Percentiles rank a stretch among this genome's conserved stretches.
Evolutionary conservation across 2,888 invertebrate species (phyloP).

Genomic region (Scaptomyza parva): DNA sequence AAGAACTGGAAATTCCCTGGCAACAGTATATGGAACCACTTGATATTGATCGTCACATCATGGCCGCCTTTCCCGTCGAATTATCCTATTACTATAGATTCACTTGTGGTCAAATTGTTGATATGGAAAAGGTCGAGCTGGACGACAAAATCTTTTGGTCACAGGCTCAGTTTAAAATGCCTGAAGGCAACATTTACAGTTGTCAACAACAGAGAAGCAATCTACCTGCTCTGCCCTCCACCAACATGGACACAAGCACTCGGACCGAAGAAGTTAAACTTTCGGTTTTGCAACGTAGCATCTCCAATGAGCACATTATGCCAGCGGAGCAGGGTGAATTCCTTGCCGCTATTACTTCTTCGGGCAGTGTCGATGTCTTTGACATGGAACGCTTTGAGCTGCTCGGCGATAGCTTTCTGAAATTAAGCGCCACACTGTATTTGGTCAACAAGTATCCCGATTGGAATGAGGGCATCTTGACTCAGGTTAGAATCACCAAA

Average conservation of each 20-base stretch:
- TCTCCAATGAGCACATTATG: conserved; percentile 38
- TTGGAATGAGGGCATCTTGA: conserved; percentile 91
- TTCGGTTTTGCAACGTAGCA: conserved; percentile 66
- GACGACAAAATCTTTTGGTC: conserved; percentile 60
- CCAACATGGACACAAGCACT: conserved; percentile 14
- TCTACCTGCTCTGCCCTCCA: conserved; percentile 38
- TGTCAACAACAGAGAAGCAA: neutral
- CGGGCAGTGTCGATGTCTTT: conserved; percentile 89
- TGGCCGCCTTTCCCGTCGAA: conserved; percentile 88
- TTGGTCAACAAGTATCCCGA: conserved; percentile 88
- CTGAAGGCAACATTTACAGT: conserved; percentile 46
- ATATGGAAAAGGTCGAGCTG: conserved; percentile 54
- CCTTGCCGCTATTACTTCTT: conserved; percentile 88
- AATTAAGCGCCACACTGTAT: conserved; percentile 89
- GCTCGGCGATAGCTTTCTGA: conserved; percentile 94
- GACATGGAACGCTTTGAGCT: conserved; percentile 93
- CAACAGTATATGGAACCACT: conserved; percentile 87
- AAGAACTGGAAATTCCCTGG: conserved; percentile 69
- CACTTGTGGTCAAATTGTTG: conserved; percentile 79
- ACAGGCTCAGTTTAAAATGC: conserved; percentile 67
- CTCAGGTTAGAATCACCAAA: conserved; percentile 83
- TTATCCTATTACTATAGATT: conserved; percentile 90
- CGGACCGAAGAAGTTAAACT: conserved; percentile 34
- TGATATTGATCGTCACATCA: conserved; percentile 88
- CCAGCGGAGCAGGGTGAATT: conserved; percentile 83